phyloP scores from a whole-genome alignment of 2,113 vertebrate species.

The Pituophis catenifer region DNA sequence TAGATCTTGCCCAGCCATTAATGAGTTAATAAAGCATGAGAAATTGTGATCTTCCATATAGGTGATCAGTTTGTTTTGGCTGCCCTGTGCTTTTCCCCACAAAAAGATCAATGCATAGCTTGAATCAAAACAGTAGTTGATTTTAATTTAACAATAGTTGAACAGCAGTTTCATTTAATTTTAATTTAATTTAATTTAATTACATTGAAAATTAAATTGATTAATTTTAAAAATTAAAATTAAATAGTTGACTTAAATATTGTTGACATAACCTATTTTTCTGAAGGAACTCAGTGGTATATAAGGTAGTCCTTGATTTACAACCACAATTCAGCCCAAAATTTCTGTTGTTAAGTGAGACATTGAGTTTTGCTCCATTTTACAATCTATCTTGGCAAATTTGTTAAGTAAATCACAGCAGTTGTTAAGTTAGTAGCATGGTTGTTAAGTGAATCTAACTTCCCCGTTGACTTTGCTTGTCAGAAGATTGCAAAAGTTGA shows the following conservation, averaged over 20 bases:
- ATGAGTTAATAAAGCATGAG: background rate
- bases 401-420: background rate
- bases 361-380: background rate
- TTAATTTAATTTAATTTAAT: background rate
- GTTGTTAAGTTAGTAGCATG: background rate
- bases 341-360: background rate
- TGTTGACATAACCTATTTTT: background rate
- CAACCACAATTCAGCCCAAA: background rate
- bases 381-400: background rate
- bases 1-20: background rate
- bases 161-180: background rate
- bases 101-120: background rate
- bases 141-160: background rate
- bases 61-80: background rate
- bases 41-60: background rate
- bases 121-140: background rate
- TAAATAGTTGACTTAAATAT: background rate
- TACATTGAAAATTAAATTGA: no score
- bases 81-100: background rate
- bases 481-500: background rate
- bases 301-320: background rate
- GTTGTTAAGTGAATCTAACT: background rate
- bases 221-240: background rate
- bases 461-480: background rate
- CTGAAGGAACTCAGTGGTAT: background rate